Evolutionary conservation across 2,888 invertebrate genomes (phyloP).

Genomic region (Timandra comae): DNA sequence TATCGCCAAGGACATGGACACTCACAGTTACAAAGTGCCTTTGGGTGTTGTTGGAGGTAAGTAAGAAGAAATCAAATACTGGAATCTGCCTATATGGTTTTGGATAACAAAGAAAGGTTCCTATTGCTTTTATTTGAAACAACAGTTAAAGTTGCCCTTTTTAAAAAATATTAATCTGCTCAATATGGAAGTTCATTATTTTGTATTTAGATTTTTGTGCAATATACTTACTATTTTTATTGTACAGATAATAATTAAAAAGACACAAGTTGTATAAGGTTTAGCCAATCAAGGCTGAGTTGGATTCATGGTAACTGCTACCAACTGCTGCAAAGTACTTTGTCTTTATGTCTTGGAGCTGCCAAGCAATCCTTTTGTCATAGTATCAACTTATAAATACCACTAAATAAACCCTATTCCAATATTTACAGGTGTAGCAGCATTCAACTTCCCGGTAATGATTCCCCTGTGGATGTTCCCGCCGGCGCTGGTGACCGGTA

Average conservation of each 20-base stretch:
- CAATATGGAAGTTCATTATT: too few relatives aligned
- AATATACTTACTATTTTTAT: not conserved
- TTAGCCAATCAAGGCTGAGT: not conserved
- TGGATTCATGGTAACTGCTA: not conserved
- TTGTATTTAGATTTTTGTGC: too few relatives aligned
- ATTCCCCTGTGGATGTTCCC: constrained; percentile 98
- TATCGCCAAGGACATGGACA: constrained; percentile 98
- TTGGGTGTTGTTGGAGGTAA: constrained; percentile 93
- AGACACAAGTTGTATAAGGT: too few relatives aligned
- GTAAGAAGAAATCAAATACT: too few relatives aligned
- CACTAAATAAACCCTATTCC: too few relatives aligned
- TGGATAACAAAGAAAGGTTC: too few relatives aligned
- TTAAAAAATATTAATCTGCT: too few relatives aligned
- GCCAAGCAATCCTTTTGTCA: too few relatives aligned
- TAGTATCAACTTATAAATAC: too few relatives aligned
- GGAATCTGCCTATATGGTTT: too few relatives aligned
- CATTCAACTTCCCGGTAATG: constrained; percentile 99
- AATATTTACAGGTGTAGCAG: constrained; percentile 98
- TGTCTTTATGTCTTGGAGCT: not conserved
- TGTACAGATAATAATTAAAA: not conserved
- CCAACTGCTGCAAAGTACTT: not conserved
- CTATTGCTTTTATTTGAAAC: too few relatives aligned
- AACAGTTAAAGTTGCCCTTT: too few relatives aligned
- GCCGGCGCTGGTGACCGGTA: constrained; percentile 91
- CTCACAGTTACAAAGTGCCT: constrained; percentile 92